phyloP scores from a whole-genome alignment of 2,888 invertebrate genomes.

The Leuctra nigra region DNA sequence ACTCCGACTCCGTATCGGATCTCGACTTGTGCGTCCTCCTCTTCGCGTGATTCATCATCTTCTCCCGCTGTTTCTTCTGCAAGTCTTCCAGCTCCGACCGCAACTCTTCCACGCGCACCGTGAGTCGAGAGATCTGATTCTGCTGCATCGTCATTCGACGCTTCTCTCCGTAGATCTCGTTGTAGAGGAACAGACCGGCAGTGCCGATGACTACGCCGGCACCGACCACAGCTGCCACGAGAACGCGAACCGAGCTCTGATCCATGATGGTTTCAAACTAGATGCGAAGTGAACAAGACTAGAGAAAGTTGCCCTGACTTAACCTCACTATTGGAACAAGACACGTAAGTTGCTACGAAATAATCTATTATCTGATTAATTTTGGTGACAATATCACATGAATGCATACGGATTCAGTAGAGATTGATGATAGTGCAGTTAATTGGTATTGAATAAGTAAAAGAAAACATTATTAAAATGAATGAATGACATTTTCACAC shows the following conservation, averaged over 20 bases:
- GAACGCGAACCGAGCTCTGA: constrained; percentile 27
- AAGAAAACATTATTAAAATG: too few relatives aligned
- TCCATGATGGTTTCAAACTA: too few relatives aligned
- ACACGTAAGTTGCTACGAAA: too few relatives aligned
- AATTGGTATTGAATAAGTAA: too few relatives aligned
- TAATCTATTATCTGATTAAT: too few relatives aligned
- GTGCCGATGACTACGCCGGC: constrained; percentile 34
- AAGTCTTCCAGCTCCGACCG: constrained; percentile 31
- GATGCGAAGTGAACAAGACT: too few relatives aligned
- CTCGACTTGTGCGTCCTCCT: constrained; percentile 1
- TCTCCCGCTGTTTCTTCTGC: not conserved
- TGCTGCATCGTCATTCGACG: constrained; percentile 32
- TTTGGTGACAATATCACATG: too few relatives aligned
- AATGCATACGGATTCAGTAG: too few relatives aligned
- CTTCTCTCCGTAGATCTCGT: constrained; percentile 32
- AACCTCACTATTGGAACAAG: too few relatives aligned
- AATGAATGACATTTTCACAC: too few relatives aligned
- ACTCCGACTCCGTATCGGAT: constrained; percentile 19
- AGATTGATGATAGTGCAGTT: too few relatives aligned
- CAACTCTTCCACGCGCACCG: constrained; percentile 31
- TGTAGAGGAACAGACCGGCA: constrained; percentile 34
- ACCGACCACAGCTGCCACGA: constrained; percentile 33
- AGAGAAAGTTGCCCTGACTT: too few relatives aligned
- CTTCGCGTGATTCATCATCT: not conserved
- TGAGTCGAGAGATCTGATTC: constrained; percentile 29